phyloP scores from a whole-genome alignment of 2,797 vertebrate genomes.

The Dipus sagitta region DNA sequence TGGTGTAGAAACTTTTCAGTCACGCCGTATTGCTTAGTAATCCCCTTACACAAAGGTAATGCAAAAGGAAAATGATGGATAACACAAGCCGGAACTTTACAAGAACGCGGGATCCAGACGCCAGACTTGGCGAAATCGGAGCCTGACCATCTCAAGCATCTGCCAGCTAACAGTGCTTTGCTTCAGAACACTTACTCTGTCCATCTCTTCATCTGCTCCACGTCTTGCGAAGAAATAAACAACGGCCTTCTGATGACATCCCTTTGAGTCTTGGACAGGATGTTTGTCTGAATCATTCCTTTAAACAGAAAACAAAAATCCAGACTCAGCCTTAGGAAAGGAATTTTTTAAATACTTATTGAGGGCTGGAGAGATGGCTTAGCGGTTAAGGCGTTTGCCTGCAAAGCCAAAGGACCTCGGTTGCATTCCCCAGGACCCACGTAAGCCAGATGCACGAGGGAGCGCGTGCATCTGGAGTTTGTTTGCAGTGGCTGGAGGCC shows the following conservation, averaged over 20 bases:
- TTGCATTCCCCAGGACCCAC: too few species aligned
- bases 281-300: conserved; percentile 88
- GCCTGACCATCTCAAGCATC: too few species aligned
- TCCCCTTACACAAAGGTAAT: background rate
- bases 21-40: background rate
- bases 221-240: conserved; percentile 83
- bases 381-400: too few species aligned
- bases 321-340: conserved; percentile 18
- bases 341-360: background rate
- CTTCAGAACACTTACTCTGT: conserved; percentile 71
- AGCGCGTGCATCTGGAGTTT: too few species aligned
- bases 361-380: too few species aligned
- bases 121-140: fast-evolving
- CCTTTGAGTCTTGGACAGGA: conserved; percentile 71
- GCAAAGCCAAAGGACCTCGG: too few species aligned
- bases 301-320: conserved; percentile 55
- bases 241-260: conserved; percentile 84
- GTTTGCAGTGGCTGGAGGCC: too few species aligned
- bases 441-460: too few species aligned
- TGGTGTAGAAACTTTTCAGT: background rate
- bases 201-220: conserved; percentile 76
- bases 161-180: background rate
- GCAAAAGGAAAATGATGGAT: background rate
- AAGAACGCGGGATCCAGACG: background rate
- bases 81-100: background rate